These are phyloP conservation scores for Pelmatolapia mariae DNA, from an alignment of 2,113 vertebrate species.

Conservation along the genomic window DNA sequence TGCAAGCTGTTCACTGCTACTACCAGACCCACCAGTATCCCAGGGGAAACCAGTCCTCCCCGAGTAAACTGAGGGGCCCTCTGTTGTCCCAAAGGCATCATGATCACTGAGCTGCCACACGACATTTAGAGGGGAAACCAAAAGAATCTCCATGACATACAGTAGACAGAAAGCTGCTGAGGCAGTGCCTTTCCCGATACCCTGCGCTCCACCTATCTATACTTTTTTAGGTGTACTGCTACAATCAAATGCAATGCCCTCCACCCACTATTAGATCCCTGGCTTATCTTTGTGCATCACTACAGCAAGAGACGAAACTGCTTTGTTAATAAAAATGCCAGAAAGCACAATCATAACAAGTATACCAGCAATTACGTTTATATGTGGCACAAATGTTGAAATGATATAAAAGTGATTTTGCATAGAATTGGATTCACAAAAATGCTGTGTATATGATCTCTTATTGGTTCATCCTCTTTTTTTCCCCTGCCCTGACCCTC, in stretches of 20 bases:
- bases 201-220: slow-evolving; percentile 37
- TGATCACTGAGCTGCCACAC: not conserved
- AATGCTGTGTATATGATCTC: not conserved
- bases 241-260: slow-evolving; percentile 27
- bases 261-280: slow-evolving; percentile 33
- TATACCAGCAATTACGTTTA: not conserved
- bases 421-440: not conserved
- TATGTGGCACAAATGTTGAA: not conserved
- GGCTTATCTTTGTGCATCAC: slow-evolving; percentile 7
- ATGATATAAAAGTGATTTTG: not conserved
- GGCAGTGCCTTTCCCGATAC: slow-evolving; percentile 6
- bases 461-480: not conserved
- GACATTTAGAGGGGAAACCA: slow-evolving; percentile 10
- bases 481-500: slow-evolving; percentile 34
- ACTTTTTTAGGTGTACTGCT: slow-evolving; percentile 22
- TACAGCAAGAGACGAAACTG: not conserved
- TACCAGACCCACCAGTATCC: not conserved
- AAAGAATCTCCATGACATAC: slow-evolving; percentile 3
- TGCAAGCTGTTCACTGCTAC: not conserved
- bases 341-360: slow-evolving; percentile 1
- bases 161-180: slow-evolving; percentile 45
- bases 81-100: slow-evolving; percentile 6
- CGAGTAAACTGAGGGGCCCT: not conserved
- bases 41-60: slow-evolving; percentile 13
- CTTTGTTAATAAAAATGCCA: not conserved